phyloP scores from a whole-genome alignment of 2,797 vertebrate species.

The Valencia hispanica region DNA sequence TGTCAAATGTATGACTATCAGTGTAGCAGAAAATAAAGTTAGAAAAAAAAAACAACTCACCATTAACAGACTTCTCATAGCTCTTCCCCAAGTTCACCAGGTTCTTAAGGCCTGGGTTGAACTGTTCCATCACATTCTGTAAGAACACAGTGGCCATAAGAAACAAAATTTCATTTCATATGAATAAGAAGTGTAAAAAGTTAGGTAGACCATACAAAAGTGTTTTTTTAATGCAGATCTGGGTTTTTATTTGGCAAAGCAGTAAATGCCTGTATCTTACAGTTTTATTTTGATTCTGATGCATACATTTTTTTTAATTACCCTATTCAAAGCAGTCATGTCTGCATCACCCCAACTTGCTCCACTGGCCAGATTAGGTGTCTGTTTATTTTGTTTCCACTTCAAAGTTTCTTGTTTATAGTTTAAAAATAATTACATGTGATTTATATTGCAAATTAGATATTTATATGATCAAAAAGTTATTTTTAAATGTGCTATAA shows the following conservation, averaged over 20 bases:
- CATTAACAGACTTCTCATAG: slow-evolving; percentile 95
- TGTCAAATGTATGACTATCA: not conserved
- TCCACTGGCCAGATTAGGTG: not conserved
- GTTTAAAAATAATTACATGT: not conserved
- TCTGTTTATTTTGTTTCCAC: not conserved
- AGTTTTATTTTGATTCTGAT: not conserved
- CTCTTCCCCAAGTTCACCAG: slow-evolving; percentile 97
- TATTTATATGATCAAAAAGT: not conserved
- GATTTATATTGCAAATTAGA: not conserved
- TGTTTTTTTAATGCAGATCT: not conserved
- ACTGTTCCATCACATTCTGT: slow-evolving; percentile 99
- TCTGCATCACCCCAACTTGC: not conserved
- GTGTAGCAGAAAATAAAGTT: not conserved
- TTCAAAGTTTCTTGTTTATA: too few relatives aligned
- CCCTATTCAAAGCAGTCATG: not conserved
- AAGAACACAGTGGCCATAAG: slow-evolving; percentile 24
- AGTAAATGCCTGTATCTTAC: not conserved
- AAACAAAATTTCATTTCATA: not conserved
- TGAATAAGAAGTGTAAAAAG: not conserved
- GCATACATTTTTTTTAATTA: not conserved
- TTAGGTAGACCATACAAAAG: not conserved
- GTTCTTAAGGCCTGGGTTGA: slow-evolving; percentile 96
- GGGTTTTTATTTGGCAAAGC: not conserved
- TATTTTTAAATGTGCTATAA: too few relatives aligned
- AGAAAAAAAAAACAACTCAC: slow-evolving; percentile 77